These are phyloP conservation scores for Myotis brandtii DNA, from an alignment of 2,113 vertebrate species.

Conservation along the genomic window DNA sequence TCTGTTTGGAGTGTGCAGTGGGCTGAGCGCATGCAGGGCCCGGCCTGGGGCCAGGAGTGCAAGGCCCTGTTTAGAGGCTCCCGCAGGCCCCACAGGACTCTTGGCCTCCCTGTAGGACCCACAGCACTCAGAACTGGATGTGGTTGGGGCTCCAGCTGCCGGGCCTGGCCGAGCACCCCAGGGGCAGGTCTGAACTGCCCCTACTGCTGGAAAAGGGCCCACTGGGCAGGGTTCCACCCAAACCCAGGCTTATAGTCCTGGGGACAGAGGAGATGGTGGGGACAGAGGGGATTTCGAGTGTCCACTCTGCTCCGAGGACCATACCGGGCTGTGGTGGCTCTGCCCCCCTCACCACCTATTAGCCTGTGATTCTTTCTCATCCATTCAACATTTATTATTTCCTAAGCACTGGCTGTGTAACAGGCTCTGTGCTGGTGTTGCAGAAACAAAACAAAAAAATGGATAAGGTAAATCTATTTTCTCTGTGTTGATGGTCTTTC, in stretches of 20 bases:
- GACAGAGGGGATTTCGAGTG: neutral
- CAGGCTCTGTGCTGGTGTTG: neutral
- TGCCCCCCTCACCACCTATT: neutral
- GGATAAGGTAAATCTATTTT: neutral
- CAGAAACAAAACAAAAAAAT: neutral
- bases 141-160: neutral
- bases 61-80: slow-evolving; percentile 34
- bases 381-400: slow-evolving; percentile 24
- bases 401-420: neutral
- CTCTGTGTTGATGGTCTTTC: slow-evolving; percentile 18
- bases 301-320: neutral
- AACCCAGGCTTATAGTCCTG: neutral
- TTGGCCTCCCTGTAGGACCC: neutral
- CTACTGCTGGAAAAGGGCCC: neutral
- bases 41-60: slow-evolving; percentile 59
- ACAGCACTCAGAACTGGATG: neutral
- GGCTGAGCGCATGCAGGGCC: slow-evolving; percentile 71
- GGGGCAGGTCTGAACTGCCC: neutral
- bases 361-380: neutral
- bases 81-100: neutral
- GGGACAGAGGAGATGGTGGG: neutral
- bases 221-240: neutral
- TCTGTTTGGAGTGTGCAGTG: slow-evolving; percentile 83
- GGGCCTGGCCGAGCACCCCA: neutral
- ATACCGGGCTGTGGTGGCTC: neutral